Evolutionary conservation across 2,113 vertebrate genomes (phyloP).

Genomic region (Osmerus eperlanus): DNA sequence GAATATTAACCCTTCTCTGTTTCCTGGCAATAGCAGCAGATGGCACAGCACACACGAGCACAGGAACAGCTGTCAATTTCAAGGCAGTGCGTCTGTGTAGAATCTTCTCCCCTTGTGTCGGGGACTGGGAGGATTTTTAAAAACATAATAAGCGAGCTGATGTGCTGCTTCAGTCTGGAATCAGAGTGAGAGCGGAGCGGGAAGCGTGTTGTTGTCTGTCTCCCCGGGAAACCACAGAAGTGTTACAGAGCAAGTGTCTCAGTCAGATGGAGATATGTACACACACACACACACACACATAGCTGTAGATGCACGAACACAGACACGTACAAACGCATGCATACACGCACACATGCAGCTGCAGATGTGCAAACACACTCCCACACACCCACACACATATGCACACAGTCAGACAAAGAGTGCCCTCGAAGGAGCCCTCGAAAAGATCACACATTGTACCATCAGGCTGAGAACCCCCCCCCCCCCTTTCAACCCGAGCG

Average conservation of each 20-base stretch:
- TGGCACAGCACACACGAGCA: conserved; percentile 68
- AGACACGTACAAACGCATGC: conserved; percentile 13
- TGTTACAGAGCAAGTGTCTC: conserved; percentile 49
- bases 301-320: conserved; percentile 23
- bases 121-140: conserved; percentile 60
- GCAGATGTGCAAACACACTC: background rate
- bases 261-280: conserved; percentile 30
- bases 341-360: conserved; percentile 11
- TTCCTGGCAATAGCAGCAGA: conserved; percentile 76
- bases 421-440: conserved; percentile 18
- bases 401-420: background rate
- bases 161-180: conserved; percentile 67
- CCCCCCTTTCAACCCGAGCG: background rate
- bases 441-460: conserved; percentile 47
- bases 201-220: conserved; percentile 47
- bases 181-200: conserved; percentile 64
- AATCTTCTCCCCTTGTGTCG: conserved; percentile 51
- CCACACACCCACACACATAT: background rate
- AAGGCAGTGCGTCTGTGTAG: conserved; percentile 73
- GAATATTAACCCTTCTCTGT: conserved; percentile 82
- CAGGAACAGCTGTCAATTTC: conserved; percentile 82
- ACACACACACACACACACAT: conserved; percentile 26
- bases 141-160: conserved; percentile 73
- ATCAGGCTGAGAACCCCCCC: conserved; percentile 52
- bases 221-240: conserved; percentile 61